Percentiles rank a stretch among this genome's conserved stretches.
Conservation (phyloP, 1,140 invertebrate species). For the Lordiphosa collinella region DNA sequence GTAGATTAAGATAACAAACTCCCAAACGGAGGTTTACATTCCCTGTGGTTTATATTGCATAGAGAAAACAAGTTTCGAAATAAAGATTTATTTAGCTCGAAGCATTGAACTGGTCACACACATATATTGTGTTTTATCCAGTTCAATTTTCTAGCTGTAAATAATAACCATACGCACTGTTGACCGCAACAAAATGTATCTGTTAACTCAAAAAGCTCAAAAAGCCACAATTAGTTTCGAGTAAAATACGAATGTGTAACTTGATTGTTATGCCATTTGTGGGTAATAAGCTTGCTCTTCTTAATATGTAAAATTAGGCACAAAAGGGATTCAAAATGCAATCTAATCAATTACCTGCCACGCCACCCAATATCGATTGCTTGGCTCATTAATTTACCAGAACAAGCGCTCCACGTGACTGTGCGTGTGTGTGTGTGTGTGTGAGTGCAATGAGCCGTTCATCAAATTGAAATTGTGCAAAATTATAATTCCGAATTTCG, state of each 20-base stretch:
- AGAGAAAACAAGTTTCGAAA: too few relatives aligned
- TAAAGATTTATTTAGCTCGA: too few relatives aligned
- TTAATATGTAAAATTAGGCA: background rate
- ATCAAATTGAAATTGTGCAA: slow-evolving; percentile 47
- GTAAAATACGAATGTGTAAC: background rate
- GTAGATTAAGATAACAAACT: too few relatives aligned
- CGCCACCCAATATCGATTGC: slow-evolving; percentile 23
- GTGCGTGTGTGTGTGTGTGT: too few relatives aligned
- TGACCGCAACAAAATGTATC: background rate
- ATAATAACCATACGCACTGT: slow-evolving; percentile 2
- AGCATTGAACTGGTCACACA: too few relatives aligned
- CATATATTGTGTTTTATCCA: too few relatives aligned
- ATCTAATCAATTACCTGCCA: slow-evolving; percentile 46
- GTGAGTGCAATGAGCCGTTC: slow-evolving; percentile 35
- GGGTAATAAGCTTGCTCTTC: slow-evolving; percentile 12
- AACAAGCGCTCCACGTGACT: slow-evolving; percentile 1
- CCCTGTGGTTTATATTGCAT: too few relatives aligned
- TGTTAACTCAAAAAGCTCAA: too few relatives aligned
- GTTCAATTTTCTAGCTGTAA: too few relatives aligned
- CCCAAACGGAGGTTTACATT: too few relatives aligned
- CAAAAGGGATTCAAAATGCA: slow-evolving; percentile 20
- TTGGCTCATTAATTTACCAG: slow-evolving; percentile 48
- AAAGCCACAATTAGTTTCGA: too few relatives aligned
- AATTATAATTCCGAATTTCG: slow-evolving; percentile 33
- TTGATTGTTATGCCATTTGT: slow-evolving; percentile 22